Evolutionary conservation across 2,113 vertebrate species (phyloP).

Genomic region (Petaurus breviceps): DNA sequence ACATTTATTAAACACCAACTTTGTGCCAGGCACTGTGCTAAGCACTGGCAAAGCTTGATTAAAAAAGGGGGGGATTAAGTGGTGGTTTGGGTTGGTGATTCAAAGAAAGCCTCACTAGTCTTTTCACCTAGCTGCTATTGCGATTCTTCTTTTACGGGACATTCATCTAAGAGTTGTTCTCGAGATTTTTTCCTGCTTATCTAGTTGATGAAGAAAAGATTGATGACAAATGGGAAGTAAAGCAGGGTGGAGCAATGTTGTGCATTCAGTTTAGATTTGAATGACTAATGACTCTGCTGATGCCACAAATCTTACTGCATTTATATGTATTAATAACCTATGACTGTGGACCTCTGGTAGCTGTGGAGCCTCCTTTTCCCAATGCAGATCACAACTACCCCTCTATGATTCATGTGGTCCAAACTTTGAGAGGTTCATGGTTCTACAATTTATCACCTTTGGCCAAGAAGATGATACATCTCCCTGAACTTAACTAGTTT

Average conservation of each 20-base stretch:
- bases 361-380: not conserved
- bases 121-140: not conserved
- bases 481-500: not conserved
- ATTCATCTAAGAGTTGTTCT: not conserved
- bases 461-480: not conserved
- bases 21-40: not conserved
- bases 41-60: constrained; percentile 10
- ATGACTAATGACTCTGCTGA: not conserved
- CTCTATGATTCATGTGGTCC: not conserved
- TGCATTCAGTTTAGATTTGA: not conserved
- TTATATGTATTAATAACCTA: not conserved
- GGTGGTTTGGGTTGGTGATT: not conserved
- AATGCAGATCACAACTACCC: not conserved
- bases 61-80: constrained; percentile 1
- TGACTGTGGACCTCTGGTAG: not conserved
- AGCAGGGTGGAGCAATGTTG: not conserved
- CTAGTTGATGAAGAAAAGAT: not conserved
- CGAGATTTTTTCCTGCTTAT: not conserved
- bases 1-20: not conserved
- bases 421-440: not conserved
- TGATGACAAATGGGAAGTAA: not conserved
- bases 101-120: not conserved
- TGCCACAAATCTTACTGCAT: not conserved
- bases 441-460: not conserved
- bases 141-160: not conserved